Base-by-base conservation (phyloP, 1,140 invertebrate species). In the Drosophila kurseongensis region DNA sequence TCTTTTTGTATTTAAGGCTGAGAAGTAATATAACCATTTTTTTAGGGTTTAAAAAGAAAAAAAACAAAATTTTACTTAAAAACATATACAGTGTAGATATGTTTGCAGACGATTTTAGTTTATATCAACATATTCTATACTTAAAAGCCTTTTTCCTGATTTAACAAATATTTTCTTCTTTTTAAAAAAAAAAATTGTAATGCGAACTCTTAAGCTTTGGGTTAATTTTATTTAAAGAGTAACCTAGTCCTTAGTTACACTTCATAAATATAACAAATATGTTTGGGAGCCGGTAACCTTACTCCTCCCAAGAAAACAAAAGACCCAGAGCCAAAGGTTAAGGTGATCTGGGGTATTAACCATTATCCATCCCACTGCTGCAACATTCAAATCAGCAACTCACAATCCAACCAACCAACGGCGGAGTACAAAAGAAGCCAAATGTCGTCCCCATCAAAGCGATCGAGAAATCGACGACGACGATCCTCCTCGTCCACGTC, bases 401-500 rank as follows among this genome's bases (percentile, higher is more conserved):
- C 54, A 32, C 29, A n/a, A 35, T 45, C 63, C 42, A 48, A 8
- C 45, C 23, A 62, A 42, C 32, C 40, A 38, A 40, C 65, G 45
- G 57, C 51, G 60, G 29, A 57, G 66, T 69, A 61, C 56, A 76
- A 76, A 72, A 67, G 60, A 57, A 69, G 51, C 44, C 61, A 75
- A 68, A 67, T 68, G 52, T 57, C 44, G 72, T 62, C 38, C 40
- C 72, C 72, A 78, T 72, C 73, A 78, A 78, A 72, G 67, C 60
- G 60, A 76, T 71, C 66, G 41, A 18, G 38, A 6, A 55, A 48
- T 57, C 44, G 40, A 47, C 42, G 41, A 44, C 47, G 23, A 41
- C 51, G 29, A 16, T 55, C 50, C 60, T 44, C 60, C 27, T n/a
- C 7, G 12, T 27, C 45, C 13, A n/a, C 41, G 4, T 44, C 14